These are phyloP conservation scores for Amorpha juglandis DNA, from an alignment of 2,888 invertebrate species.

Conservation along the genomic window DNA sequence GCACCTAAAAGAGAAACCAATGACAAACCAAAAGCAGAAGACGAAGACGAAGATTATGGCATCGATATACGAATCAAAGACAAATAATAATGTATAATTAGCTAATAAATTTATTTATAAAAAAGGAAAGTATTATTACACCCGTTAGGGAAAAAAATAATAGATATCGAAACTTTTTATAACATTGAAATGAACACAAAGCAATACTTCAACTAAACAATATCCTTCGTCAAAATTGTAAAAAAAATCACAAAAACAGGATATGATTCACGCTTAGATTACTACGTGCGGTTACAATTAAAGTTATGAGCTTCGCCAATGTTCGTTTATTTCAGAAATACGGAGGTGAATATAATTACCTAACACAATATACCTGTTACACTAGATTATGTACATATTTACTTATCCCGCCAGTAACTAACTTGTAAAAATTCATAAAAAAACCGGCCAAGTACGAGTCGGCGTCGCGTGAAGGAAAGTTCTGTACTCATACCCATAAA, in stretches of 20 bases:
- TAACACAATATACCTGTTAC: too few relatives aligned
- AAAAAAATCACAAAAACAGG: conserved; percentile 7
- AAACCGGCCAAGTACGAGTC: too few relatives aligned
- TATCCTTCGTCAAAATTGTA: not conserved
- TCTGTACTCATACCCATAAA: too few relatives aligned
- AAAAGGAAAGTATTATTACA: not conserved
- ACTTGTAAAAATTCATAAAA: too few relatives aligned
- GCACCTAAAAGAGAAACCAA: conserved; percentile 67
- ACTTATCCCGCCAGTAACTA: too few relatives aligned
- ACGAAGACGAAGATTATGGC: conserved; percentile 58
- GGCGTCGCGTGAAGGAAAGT: too few relatives aligned
- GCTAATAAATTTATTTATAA: conserved; percentile 31
- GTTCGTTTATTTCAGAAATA: too few relatives aligned
- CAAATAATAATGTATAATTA: conserved; percentile 37
- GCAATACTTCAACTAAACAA: not conserved
- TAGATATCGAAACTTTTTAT: not conserved
- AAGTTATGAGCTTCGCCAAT: too few relatives aligned
- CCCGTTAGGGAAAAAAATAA: not conserved
- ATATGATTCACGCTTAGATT: not conserved
- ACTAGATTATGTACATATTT: too few relatives aligned
- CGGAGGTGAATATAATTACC: too few relatives aligned
- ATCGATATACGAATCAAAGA: conserved; percentile 68
- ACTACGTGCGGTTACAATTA: not conserved
- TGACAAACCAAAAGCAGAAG: conserved; percentile 46
- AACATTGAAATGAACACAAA: not conserved